Conservation (phyloP, 2,888 invertebrate genomes). For the Pseudococcus longispinus region DNA sequence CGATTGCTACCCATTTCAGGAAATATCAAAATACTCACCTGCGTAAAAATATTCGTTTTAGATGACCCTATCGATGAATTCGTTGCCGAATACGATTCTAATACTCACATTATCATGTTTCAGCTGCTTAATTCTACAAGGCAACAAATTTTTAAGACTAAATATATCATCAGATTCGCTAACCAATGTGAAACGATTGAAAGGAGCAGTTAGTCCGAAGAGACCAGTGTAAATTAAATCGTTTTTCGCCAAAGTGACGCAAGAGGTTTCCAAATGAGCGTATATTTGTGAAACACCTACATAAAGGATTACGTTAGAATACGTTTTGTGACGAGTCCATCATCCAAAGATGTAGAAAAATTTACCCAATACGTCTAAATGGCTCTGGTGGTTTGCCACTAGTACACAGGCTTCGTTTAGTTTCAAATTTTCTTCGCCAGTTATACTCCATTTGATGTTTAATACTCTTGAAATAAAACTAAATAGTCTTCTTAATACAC, state of each 20-base stretch:
- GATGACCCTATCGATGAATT: no score
- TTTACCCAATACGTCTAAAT: constrained; percentile 43
- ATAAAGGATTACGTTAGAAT: neutral
- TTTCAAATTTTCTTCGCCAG: neutral
- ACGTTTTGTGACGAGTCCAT: no score
- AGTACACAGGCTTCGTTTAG: constrained; percentile 25
- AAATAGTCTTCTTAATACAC: neutral
- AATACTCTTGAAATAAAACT: neutral
- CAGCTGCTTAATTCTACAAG: constrained; percentile 12
- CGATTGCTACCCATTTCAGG: neutral
- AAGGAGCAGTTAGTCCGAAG: neutral
- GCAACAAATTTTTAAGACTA: neutral
- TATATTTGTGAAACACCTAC: constrained; percentile 31
- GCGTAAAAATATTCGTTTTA: neutral
- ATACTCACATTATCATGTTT: constrained; percentile 17
- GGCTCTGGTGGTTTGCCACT: constrained; percentile 42
- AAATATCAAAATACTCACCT: constrained; percentile 40
- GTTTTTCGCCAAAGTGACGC: neutral
- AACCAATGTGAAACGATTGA: neutral
- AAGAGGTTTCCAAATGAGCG: constrained; percentile 17
- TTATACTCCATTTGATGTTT: constrained; percentile 9
- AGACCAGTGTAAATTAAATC: neutral
- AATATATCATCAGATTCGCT: neutral
- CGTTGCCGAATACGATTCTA: no score
- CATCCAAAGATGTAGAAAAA: neutral